Evolutionary conservation across 2,113 vertebrate genomes (phyloP).

Genomic region (Psilopsiagon aymara): DNA sequence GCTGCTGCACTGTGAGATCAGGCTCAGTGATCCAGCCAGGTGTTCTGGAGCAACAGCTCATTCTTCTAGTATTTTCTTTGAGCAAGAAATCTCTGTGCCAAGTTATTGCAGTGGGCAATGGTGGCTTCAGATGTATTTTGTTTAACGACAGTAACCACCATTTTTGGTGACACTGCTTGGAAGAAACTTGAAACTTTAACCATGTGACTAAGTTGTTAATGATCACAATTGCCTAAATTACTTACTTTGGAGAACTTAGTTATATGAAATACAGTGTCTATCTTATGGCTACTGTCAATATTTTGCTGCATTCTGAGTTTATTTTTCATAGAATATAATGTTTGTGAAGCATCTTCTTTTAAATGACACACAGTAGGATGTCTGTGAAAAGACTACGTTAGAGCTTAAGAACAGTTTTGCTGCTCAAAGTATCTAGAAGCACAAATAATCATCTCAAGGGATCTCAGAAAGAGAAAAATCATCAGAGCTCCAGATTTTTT

Average conservation of each 20-base stretch:
- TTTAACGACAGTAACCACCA: background rate
- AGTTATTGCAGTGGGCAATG: background rate
- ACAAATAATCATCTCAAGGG: background rate
- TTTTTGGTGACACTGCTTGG: background rate
- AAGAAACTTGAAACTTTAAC: background rate
- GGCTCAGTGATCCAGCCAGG: background rate
- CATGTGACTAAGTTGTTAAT: background rate
- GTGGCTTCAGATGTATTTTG: background rate
- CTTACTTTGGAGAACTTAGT: background rate
- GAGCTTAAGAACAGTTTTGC: background rate
- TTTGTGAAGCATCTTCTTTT: background rate
- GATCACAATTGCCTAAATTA: background rate
- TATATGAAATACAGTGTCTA: background rate
- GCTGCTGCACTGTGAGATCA: background rate
- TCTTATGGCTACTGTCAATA: background rate
- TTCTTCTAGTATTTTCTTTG: background rate
- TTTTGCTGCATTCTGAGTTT: background rate
- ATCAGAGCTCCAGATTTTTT: background rate
- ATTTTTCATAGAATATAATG: background rate
- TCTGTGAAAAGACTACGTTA: background rate
- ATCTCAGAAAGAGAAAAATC: background rate
- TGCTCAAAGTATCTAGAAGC: background rate
- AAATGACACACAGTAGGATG: background rate
- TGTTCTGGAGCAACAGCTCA: background rate
- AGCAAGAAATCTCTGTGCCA: accelerated